A percentile compares a stretch with the other conserved stretches of the same genome.
Evolutionary conservation across 2,797 vertebrate species (phyloP).

Genomic region (Falco berigora): DNA sequence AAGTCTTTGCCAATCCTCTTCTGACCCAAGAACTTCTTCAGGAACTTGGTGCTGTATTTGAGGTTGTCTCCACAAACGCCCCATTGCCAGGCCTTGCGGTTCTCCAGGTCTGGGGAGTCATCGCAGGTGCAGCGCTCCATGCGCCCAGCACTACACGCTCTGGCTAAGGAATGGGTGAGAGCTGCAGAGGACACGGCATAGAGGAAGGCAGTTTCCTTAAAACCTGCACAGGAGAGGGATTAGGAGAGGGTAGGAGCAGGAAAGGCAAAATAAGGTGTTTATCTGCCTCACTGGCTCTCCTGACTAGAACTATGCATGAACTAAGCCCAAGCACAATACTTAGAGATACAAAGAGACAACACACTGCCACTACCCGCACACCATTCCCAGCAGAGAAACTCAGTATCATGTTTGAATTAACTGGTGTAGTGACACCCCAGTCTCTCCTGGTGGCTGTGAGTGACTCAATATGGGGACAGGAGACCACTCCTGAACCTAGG

Average conservation of each 20-base stretch:
- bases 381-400: background rate
- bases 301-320: no score
- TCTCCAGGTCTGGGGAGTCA: conserved; percentile 92
- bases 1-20: conserved; percentile 93
- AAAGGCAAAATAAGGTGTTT: background rate
- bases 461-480: background rate
- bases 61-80: conserved; percentile 97
- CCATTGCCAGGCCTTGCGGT: conserved; percentile 97
- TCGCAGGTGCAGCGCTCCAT: conserved; percentile 99
- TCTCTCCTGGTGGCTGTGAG: background rate
- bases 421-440: background rate
- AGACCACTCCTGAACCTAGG: background rate
- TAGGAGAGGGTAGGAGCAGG: background rate
- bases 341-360: background rate
- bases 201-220: conserved; percentile 96
- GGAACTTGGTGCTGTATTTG: conserved; percentile 95
- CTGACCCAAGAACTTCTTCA: conserved; percentile 92
- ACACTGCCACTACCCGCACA: background rate
- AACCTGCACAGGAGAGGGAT: conserved; percentile 73
- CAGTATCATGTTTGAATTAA: background rate
- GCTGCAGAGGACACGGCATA: conserved; percentile 90
- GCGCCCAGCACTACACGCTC: conserved; percentile 93
- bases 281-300: background rate
- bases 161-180: conserved; percentile 89
- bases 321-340: background rate